These are phyloP conservation scores for Exephanes ischioxanthus DNA, from an alignment of 2,888 invertebrate genomes.

Conservation along the genomic window DNA sequence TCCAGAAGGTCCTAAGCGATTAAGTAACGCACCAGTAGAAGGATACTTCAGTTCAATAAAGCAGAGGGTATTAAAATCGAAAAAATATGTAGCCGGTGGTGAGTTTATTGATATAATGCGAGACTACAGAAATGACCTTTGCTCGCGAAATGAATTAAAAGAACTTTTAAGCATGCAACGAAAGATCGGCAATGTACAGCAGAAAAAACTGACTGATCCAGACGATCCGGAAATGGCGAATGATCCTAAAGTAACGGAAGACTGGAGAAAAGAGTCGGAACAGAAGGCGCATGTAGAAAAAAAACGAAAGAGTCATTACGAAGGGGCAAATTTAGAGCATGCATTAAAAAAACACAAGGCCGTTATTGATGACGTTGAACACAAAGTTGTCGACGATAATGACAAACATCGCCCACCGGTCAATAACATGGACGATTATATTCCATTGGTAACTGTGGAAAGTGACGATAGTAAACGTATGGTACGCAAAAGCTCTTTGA, in stretches of 20 bases:
- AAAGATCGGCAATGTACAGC: slow-evolving; percentile 6
- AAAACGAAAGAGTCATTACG: slow-evolving; percentile 15
- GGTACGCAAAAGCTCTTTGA: not conserved
- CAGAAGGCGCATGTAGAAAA: not conserved
- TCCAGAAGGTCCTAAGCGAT: not conserved
- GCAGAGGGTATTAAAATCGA: not conserved
- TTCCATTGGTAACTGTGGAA: not conserved
- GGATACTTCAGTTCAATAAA: slow-evolving; percentile 1
- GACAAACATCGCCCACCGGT: not conserved
- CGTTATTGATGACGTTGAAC: not conserved
- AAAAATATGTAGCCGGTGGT: slow-evolving; percentile 5
- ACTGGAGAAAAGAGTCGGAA: slow-evolving; percentile 2
- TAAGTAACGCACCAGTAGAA: slow-evolving; percentile 6
- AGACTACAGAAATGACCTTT: slow-evolving; percentile 8
- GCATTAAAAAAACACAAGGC: not conserved
- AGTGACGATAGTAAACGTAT: not conserved
- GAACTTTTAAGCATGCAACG: slow-evolving; percentile 11
- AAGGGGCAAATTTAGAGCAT: not conserved
- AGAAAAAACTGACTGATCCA: slow-evolving; percentile 3
- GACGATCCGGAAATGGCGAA: slow-evolving; percentile 10
- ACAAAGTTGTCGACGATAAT: not conserved
- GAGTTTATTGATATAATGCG: slow-evolving; percentile 25
- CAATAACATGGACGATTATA: not conserved
- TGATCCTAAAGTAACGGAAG: slow-evolving; percentile 6
- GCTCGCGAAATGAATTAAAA: slow-evolving; percentile 5